Conservation (phyloP, 2,888 invertebrate species). For the Ichneumon xanthorius region DNA sequence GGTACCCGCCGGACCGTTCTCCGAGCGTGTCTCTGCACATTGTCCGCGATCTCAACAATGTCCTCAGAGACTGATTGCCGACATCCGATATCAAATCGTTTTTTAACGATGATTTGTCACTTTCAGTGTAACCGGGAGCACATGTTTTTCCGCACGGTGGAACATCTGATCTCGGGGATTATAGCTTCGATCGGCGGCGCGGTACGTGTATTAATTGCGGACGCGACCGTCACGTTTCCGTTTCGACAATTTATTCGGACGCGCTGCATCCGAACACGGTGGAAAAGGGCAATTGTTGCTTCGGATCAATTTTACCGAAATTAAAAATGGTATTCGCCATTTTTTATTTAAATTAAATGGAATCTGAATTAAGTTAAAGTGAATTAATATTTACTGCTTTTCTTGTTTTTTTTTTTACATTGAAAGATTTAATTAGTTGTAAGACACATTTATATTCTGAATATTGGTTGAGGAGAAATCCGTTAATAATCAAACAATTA, state of each 20-base stretch:
- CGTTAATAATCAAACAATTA: no score
- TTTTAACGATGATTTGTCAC: neutral
- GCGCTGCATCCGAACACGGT: neutral
- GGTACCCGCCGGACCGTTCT: neutral
- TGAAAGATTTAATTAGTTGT: no score
- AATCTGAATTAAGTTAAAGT: no score
- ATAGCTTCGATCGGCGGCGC: neutral
- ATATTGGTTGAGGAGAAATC: no score
- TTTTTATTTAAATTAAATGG: neutral
- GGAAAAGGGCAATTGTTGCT: neutral
- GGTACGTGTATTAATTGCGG: neutral
- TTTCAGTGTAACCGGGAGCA: neutral
- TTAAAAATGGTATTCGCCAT: neutral
- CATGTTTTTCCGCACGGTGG: neutral
- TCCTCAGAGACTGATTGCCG: neutral
- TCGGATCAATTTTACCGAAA: neutral
- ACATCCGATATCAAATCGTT: constrained; percentile 2
- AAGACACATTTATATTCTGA: no score
- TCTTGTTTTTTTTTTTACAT: no score
- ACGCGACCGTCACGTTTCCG: neutral
- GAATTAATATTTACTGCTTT: no score
- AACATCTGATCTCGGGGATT: constrained; percentile 6
- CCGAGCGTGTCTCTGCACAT: neutral
- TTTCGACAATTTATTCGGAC: neutral
- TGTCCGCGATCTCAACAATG: neutral